Evolutionary conservation across 92 coral and sea anemone species (phyloP), one percentile per base, ranked within the genome.

Genomic region (Nematostella vectensis): DNA sequence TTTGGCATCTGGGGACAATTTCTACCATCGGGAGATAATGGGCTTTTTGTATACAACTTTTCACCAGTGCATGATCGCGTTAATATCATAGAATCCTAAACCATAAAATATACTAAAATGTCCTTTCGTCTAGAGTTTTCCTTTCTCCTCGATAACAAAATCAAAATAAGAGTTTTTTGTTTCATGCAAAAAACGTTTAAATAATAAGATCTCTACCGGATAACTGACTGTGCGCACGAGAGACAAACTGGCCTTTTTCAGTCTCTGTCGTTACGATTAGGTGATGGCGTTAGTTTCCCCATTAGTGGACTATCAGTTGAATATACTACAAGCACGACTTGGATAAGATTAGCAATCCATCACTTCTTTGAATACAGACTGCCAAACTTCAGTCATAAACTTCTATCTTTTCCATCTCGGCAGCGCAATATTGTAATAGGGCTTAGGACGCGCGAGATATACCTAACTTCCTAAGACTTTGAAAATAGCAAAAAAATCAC

Each of bases 371-470:
- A 66, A 62, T 65, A 59, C 42, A 22, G 55, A 54, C 54, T 66
- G 56, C 62, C 72, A 66, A 66, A 59, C 57, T 66, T 54, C 28
- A 54, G 72, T 43, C 72, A 53, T 27, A 38, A 28, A 66, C 39
- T 54, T 66, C 72, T 66, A 66, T 66, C 72, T 43, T 26, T 24
- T 21, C 29, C 50, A 66, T 66, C 57, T 66, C 72, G 30, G 72
- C 26, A 20, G 26, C 54, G 63, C 72, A 66, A 66, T 66, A 66
- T 66, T 45, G 37, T 66, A 66, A 66, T 66, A 66, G 63, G 59
- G 20, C 57, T 66, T 55, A 26, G 55, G 63, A 44, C 36, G 25
- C 48, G 47, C 33, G 27, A 53, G 72, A 66, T 66, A 66, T 53
- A 42, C 51, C 18, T 45, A 43, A 55, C 48, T 43, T 43, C 47